A percentile compares a stretch with the other conserved stretches of the same genome.
These are phyloP conservation scores for Agapornis roseicollis DNA, from an alignment of 2,113 vertebrate species.

Conservation along the genomic window DNA sequence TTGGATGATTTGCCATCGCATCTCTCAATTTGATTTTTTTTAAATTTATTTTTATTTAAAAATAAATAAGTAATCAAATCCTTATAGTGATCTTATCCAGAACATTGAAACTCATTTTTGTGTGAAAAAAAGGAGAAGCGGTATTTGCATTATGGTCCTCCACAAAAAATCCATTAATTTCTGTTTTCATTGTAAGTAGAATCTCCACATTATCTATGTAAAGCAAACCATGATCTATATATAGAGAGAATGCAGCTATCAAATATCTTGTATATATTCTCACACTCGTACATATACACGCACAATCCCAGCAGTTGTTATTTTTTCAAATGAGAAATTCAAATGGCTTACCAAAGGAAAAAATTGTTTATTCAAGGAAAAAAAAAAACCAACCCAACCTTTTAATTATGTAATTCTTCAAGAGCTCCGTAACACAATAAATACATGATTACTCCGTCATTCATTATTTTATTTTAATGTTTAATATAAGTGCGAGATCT, in stretches of 20 bases:
- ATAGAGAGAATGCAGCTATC: neutral
- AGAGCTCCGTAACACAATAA: neutral
- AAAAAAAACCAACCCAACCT: neutral
- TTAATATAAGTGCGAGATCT: neutral
- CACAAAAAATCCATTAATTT: neutral
- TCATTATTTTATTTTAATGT: neutral
- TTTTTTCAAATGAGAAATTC: neutral
- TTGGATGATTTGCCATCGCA: conserved; percentile 18
- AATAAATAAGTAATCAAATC: neutral
- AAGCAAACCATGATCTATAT: neutral
- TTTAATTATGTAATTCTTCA: neutral
- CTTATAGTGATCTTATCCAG: neutral
- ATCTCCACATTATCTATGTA: neutral
- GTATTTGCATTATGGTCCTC: neutral
- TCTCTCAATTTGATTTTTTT: neutral
- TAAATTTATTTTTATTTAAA: neutral
- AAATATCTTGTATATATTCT: neutral
- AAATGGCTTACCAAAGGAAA: neutral
- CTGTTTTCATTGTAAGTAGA: neutral
- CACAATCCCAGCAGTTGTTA: neutral
- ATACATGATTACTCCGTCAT: neutral
- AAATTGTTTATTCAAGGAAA: neutral
- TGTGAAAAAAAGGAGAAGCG: neutral
- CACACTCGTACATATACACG: too few relatives aligned
- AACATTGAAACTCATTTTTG: neutral